Evolutionary conservation across 2,113 vertebrate genomes (phyloP).

Genomic region (Agapornis roseicollis): DNA sequence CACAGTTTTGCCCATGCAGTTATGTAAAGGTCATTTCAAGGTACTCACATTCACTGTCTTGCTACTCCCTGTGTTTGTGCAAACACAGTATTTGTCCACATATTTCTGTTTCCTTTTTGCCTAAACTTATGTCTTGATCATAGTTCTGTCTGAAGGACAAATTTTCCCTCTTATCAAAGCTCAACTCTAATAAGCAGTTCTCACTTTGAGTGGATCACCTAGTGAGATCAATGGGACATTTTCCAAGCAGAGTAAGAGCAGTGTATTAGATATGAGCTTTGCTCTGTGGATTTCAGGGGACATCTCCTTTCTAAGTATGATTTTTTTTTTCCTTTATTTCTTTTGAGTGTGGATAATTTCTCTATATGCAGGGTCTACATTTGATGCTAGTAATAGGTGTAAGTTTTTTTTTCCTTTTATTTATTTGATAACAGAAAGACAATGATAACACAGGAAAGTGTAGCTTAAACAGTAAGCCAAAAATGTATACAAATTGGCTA

Average conservation of each 20-base stretch:
- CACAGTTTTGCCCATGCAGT: neutral
- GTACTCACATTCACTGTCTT: neutral
- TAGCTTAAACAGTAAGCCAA: neutral
- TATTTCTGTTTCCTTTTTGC: neutral
- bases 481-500: neutral
- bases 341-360: neutral
- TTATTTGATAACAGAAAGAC: neutral
- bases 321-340: neutral
- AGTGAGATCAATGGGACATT: slow-evolving; percentile 20
- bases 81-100: neutral
- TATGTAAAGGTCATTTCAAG: neutral
- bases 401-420: neutral
- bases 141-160: neutral
- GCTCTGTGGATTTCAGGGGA: neutral
- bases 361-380: neutral
- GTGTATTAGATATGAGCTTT: neutral
- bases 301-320: neutral
- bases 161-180: neutral
- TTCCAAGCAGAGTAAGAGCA: neutral
- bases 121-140: slow-evolving; percentile 10
- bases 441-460: neutral
- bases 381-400: accelerated
- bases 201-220: slow-evolving; percentile 9
- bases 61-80: neutral
- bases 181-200: slow-evolving; percentile 11